Evolutionary conservation across 2,113 vertebrate species (phyloP), one percentile per base, ranked within the genome.

Genomic region (Malaclemys terrapin): DNA sequence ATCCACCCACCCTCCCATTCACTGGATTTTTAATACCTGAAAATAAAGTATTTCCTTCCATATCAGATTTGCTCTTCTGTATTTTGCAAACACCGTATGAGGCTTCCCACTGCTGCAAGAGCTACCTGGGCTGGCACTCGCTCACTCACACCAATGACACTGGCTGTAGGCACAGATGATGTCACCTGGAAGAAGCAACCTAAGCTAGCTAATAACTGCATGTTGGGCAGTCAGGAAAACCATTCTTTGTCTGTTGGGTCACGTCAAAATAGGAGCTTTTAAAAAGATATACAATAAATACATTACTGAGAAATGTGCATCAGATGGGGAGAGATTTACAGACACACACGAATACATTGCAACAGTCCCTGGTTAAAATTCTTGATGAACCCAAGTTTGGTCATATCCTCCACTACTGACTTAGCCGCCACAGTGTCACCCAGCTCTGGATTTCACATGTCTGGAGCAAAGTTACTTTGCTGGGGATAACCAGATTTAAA

Each of bases 391-490:
- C 53, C 87, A 85, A 14, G 5, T 38, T 35, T 27, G 1, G 49
- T 14, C 42, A 59, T 53, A 31, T 25, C 50, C 56, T 27, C 89
- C 90, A 87, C 84, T 82, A 87, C 10, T 2, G 0, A 9, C 72
- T 2, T 6, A 91, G 24, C 53, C 45, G 54, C 10, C 17, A 1
- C 62, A 52, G 79, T 6, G 0, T 22, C 4, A 25, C 31, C 31
- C 93, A 94, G 92, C 87, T 56, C 62, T 62, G 84, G 88, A 9
- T 12, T 82, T 93, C 81, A 85, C 69, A 22, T 56, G 29, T 1
- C 0, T 65, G 78, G 53, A 80, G 49, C 85, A 56, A 6, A 96
- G 81, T 87, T 80, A 95, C 93, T 57, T 91, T 89, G 90, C 85
- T 53, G 76, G 20, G 45, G 90, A 62, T 7, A 89, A 82, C 11